Evolutionary conservation across 2,797 vertebrate species (phyloP).

Genomic region (Dendrocincla fuliginosa): DNA sequence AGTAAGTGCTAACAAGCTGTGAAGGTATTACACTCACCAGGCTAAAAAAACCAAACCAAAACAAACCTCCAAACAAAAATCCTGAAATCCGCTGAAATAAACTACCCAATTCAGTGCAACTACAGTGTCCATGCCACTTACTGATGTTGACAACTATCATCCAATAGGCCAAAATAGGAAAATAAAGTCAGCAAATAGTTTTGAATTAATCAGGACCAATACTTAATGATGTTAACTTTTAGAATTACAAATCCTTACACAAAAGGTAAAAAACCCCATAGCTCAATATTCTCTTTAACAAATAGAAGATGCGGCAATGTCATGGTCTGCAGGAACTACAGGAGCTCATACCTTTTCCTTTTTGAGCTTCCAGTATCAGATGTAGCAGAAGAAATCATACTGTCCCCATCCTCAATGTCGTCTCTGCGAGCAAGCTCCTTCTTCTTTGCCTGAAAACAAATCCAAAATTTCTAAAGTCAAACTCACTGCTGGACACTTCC

Average conservation of each 20-base stretch:
- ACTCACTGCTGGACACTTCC: conserved; percentile 6
- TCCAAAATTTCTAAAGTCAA: conserved; percentile 42
- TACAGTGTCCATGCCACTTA: background rate
- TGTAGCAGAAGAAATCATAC: conserved; percentile 94
- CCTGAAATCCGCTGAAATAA: background rate
- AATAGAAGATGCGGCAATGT: background rate
- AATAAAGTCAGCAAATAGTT: background rate
- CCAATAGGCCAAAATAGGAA: background rate
- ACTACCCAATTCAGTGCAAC: background rate
- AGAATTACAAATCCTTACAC: background rate
- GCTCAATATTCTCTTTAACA: background rate
- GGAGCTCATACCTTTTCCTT: conserved; percentile 87
- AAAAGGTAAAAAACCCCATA: background rate
- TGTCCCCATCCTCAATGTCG: conserved; percentile 93
- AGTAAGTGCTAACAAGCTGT: background rate
- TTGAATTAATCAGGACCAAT: background rate
- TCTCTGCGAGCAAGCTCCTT: conserved; percentile 93
- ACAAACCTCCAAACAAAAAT: background rate
- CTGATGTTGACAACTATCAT: background rate
- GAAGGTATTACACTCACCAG: background rate
- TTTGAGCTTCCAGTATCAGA: conserved; percentile 94
- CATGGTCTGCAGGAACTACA: background rate
- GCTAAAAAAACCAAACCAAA: background rate
- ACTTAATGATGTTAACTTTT: background rate
- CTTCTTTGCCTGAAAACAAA: conserved; percentile 87